Evolutionary conservation across 2,888 invertebrate species (phyloP).

Genomic region (Cosmia trapezina): DNA sequence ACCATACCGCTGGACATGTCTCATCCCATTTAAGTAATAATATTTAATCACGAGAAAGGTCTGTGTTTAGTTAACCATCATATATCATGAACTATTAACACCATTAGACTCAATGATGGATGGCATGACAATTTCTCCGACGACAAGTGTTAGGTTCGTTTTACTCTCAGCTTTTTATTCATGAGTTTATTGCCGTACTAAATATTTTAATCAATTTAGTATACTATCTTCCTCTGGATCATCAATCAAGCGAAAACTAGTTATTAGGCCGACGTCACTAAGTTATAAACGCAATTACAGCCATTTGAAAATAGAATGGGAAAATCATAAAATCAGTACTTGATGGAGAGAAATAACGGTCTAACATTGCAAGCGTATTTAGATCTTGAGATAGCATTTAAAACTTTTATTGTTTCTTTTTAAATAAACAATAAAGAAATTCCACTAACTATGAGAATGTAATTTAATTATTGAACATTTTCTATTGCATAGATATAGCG

Average conservation of each 20-base stretch:
- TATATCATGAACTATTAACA: slow-evolving; percentile 76
- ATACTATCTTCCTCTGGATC: slow-evolving; percentile 76
- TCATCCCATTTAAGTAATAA: slow-evolving; percentile 26
- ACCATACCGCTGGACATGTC: slow-evolving; percentile 15
- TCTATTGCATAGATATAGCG: slow-evolving; percentile 55
- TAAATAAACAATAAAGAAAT: slow-evolving; percentile 60
- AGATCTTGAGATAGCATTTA: slow-evolving; percentile 57
- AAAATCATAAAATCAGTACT: slow-evolving; percentile 68
- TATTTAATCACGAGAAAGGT: slow-evolving; percentile 56
- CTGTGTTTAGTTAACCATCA: slow-evolving; percentile 67
- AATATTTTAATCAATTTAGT: slow-evolving; percentile 85
- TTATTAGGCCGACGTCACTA: slow-evolving; percentile 77
- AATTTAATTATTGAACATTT: slow-evolving; percentile 55
- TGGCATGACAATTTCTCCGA: slow-evolving; percentile 80
- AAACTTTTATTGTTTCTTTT: slow-evolving; percentile 56
- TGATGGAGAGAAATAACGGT: slow-evolving; percentile 58
- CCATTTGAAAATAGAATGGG: slow-evolving; percentile 73
- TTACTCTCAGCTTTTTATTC: slow-evolving; percentile 80
- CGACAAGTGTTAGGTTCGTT: slow-evolving; percentile 76
- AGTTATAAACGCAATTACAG: slow-evolving; percentile 75
- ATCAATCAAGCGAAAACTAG: slow-evolving; percentile 85
- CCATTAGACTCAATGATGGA: slow-evolving; percentile 78
- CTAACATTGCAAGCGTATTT: slow-evolving; percentile 49
- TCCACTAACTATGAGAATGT: slow-evolving; percentile 60
- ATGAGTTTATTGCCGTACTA: slow-evolving; percentile 78